Conservation (phyloP, 2,888 invertebrate genomes). For the Drosophila kuntzei region DNA sequence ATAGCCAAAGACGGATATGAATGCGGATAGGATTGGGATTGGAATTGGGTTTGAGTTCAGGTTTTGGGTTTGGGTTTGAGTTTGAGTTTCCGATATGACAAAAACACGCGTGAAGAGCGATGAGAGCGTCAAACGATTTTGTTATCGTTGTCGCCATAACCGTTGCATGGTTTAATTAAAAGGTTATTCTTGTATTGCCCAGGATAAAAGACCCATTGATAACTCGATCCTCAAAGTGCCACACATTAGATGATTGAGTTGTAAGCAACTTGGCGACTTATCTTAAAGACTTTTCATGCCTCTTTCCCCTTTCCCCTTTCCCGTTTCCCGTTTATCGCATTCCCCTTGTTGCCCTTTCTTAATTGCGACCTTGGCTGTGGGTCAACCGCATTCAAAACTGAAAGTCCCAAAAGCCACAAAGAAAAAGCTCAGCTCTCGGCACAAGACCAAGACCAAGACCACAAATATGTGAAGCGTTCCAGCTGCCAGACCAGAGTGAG, state of each 20-base stretch:
- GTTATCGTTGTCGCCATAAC: slow-evolving; percentile 60
- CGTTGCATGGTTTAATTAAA: slow-evolving; percentile 82
- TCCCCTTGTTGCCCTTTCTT: neutral
- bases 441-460: slow-evolving; percentile 57
- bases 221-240: slow-evolving; percentile 1
- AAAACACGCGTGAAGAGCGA: slow-evolving; percentile 70
- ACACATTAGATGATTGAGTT: slow-evolving; percentile 17
- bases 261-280: slow-evolving; percentile 37
- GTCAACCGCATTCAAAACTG: slow-evolving; percentile 63
- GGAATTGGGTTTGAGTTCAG: slow-evolving; percentile 11
- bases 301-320: neutral
- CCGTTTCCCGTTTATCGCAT: neutral
- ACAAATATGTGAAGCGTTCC: slow-evolving; percentile 52
- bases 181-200: slow-evolving; percentile 82
- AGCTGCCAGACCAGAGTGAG: slow-evolving; percentile 72
- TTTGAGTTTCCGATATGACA: slow-evolving; percentile 60
- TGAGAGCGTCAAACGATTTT: slow-evolving; percentile 72
- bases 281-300: slow-evolving; percentile 77
- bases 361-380: slow-evolving; percentile 70
- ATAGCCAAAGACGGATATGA: slow-evolving; percentile 42
- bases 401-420: slow-evolving; percentile 64
- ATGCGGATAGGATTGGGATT: slow-evolving; percentile 34
- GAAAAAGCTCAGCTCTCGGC: slow-evolving; percentile 28
- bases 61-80: neutral
- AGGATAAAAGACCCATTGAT: slow-evolving; percentile 33